These are phyloP conservation scores for Styela clava DNA, from an alignment of 23 tunicate species.

Conservation along the genomic window DNA sequence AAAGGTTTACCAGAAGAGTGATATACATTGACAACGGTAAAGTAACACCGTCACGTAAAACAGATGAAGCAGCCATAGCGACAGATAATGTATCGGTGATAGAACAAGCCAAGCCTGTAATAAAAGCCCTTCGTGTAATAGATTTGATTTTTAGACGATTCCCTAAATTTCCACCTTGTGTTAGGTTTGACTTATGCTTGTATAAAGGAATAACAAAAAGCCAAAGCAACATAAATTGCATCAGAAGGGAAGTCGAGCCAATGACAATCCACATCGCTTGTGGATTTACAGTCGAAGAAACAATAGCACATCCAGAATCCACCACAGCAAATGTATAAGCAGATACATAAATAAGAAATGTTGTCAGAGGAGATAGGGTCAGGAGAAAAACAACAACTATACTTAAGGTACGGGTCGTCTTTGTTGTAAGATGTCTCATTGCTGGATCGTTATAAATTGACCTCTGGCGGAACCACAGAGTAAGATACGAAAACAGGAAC, in stretches of 20 bases:
- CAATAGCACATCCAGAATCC: conserved; percentile 11
- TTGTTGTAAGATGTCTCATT: conserved; percentile 6
- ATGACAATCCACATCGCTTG: neutral
- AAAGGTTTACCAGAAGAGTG: neutral
- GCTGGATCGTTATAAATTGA: conserved; percentile 6
- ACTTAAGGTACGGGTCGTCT: neutral
- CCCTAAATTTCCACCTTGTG: neutral
- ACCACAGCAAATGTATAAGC: neutral
- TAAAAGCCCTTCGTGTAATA: conserved; percentile 5
- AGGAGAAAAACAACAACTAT: neutral
- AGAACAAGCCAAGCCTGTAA: neutral
- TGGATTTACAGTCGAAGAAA: neutral
- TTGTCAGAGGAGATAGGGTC: neutral
- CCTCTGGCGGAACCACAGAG: conserved; percentile 3
- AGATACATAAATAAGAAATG: neutral
- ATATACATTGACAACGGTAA: neutral
- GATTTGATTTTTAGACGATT: neutral
- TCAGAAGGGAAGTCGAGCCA: neutral
- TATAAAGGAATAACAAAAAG: neutral
- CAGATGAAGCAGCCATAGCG: neutral
- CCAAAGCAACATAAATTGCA: neutral
- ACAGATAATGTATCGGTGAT: neutral
- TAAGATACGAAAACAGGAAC: neutral
- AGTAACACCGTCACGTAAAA: neutral
- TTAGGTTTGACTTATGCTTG: neutral